phyloP scores from a whole-genome alignment of 2,888 invertebrate species.

The Branchellion lobata region DNA sequence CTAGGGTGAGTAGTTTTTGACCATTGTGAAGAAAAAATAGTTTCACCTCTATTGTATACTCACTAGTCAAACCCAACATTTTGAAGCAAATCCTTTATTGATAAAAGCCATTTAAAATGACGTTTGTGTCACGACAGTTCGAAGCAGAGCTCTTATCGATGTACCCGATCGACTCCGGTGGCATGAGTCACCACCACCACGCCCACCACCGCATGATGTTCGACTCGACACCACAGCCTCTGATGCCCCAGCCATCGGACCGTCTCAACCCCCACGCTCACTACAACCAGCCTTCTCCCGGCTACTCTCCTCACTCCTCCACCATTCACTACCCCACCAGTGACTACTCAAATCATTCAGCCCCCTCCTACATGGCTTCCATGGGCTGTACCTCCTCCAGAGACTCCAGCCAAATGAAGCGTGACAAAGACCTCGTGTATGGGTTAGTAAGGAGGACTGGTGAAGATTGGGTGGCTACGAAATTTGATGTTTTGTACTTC shows the following conservation, averaged over 20 bases:
- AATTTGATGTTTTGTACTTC: too few relatives aligned
- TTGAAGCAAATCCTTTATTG: too few relatives aligned
- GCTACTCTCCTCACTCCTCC: conserved; percentile 28
- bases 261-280: conserved; percentile 13
- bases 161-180: conserved; percentile 47
- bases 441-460: conserved; percentile 49
- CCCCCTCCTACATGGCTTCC: conserved; percentile 29
- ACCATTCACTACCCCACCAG: conserved; percentile 24
- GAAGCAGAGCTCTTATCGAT: conserved; percentile 48
- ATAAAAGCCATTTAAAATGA: too few relatives aligned
- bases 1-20: too few relatives aligned
- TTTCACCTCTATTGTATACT: too few relatives aligned
- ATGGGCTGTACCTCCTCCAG: conserved; percentile 35
- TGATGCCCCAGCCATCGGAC: background rate
- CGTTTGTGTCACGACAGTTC: too few relatives aligned
- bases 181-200: conserved; percentile 1
- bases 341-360: conserved; percentile 34
- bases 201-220: conserved; percentile 36
- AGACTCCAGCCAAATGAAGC: conserved; percentile 52
- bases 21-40: too few relatives aligned
- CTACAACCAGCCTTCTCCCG: conserved; percentile 41
- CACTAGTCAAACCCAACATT: too few relatives aligned
- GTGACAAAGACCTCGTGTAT: conserved; percentile 53
- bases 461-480: background rate
- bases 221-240: conserved; percentile 31